Evolutionary conservation across 2,888 invertebrate genomes (phyloP).

Genomic region (Perdita meconis): DNA sequence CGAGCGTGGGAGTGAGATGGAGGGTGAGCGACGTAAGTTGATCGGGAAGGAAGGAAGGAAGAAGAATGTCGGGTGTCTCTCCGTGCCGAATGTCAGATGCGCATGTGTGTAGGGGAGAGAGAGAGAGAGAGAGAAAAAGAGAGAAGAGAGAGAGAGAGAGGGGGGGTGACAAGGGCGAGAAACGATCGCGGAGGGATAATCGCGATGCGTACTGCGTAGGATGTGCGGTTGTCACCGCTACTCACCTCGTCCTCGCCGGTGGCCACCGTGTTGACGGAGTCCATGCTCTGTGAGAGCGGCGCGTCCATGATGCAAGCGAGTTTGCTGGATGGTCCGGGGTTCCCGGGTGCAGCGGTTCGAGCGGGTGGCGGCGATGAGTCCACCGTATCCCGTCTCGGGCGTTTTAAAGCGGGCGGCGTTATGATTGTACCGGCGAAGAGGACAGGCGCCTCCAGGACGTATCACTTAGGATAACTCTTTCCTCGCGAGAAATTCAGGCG

Average conservation of each 20-base stretch:
- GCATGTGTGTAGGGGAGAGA: conserved; percentile 40
- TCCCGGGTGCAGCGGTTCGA: conserved; percentile 83
- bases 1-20: conserved; percentile 43
- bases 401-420: conserved; percentile 84
- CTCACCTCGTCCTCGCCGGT: conserved; percentile 99
- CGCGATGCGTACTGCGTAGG: conserved; percentile 47
- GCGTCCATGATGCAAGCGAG: conserved; percentile 87
- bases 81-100: conserved; percentile 56
- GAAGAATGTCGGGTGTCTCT: conserved; percentile 40
- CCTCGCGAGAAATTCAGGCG: conserved; percentile 64
- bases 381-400: conserved; percentile 84
- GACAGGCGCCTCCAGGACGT: conserved; percentile 83
- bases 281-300: conserved; percentile 98
- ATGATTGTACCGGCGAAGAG: conserved; percentile 84
- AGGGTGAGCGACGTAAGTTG: conserved; percentile 35
- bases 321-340: conserved; percentile 81
- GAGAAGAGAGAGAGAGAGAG: conserved; percentile 49
- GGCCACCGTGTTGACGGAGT: conserved; percentile 95
- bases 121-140: conserved; percentile 47
- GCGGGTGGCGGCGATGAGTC: conserved; percentile 83
- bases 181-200: conserved; percentile 49
- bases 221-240: conserved; percentile 82
- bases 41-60: conserved; percentile 41
- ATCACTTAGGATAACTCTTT: conserved; percentile 70
- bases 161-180: conserved; percentile 61